Evolutionary conservation across 2,797 vertebrate genomes (phyloP).

Genomic region (Eremophila alpestris): DNA sequence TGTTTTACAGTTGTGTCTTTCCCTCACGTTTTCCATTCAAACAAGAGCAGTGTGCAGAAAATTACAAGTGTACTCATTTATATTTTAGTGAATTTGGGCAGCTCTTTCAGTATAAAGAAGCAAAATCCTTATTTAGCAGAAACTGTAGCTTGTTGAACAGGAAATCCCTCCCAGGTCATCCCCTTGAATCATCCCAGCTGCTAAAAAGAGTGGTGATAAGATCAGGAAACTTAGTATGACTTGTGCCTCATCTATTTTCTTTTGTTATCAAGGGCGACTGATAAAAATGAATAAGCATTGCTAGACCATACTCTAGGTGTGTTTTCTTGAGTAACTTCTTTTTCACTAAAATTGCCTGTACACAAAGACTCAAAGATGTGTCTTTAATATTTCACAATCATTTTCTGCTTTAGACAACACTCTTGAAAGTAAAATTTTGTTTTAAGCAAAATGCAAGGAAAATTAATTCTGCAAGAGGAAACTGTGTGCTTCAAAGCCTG

Average conservation of each 20-base stretch:
- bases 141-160: background rate
- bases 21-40: background rate
- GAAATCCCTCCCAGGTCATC: background rate
- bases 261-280: background rate
- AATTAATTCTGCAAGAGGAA: background rate
- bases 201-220: background rate
- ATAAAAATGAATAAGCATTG: background rate
- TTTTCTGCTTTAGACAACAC: background rate
- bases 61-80: background rate
- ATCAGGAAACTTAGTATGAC: background rate
- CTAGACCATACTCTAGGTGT: background rate
- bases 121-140: background rate
- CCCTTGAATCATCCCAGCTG: background rate
- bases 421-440: background rate
- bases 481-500: background rate
- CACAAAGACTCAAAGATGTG: background rate
- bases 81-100: background rate
- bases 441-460: background rate
- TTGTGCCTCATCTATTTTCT: background rate
- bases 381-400: background rate
- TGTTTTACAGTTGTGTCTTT: background rate
- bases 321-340: background rate
- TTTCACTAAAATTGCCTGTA: background rate
- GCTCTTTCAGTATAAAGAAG: background rate
- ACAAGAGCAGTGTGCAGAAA: background rate